Evolutionary conservation across 2,113 vertebrate genomes (phyloP), one percentile per base, ranked within the genome.

Genomic region (Gasterosteus aculeatus): DNA sequence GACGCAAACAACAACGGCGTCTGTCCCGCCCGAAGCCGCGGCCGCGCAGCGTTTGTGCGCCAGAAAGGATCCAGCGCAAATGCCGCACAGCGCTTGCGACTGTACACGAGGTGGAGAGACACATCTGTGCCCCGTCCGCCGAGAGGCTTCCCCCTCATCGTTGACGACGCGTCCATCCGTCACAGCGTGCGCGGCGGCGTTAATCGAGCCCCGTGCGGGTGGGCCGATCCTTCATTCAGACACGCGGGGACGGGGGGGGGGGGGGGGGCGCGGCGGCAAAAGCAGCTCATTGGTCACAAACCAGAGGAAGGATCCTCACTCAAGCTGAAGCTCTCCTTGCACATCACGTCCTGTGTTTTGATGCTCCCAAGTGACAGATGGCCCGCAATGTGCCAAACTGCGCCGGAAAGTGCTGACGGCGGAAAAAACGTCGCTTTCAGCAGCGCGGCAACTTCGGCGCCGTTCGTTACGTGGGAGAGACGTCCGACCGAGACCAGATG

Each of bases 341-440:
- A 63, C 68, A 41, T 70, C 38, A 54, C 66, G 47, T 59, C 58
- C 62, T 68, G 15, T 49, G 63, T 79, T 72, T 70, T 75, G 74
- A 88, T 61, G 78, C 71, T 66, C 54, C 53, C 65, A 18, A 77
- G 53, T 81, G 85, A 84, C 76, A 86, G 73, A 82, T 75, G 76
- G 66, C 51, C 31, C 64, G 53, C 66, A 71, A 84, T 86, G 14
- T 77, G 59, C 77, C 74, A 78, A 69, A 69, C 53, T 57, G 29
- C 59, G 69, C 61, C 80, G 85, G 82, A 75, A 88, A 78, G 59
- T 77, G 82, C 72, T 80, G 85, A 89, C 80, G 22, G 22, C 22
- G 22, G 22, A 26, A 26, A 26, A 26, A 26, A 26, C 1, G 22
- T 26, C 83, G 70, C 58, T 62, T 76, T 83, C 51, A 74, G 41